These are phyloP conservation scores for Encarsia formosa DNA, from an alignment of 2,888 invertebrate species.

Conservation along the genomic window DNA sequence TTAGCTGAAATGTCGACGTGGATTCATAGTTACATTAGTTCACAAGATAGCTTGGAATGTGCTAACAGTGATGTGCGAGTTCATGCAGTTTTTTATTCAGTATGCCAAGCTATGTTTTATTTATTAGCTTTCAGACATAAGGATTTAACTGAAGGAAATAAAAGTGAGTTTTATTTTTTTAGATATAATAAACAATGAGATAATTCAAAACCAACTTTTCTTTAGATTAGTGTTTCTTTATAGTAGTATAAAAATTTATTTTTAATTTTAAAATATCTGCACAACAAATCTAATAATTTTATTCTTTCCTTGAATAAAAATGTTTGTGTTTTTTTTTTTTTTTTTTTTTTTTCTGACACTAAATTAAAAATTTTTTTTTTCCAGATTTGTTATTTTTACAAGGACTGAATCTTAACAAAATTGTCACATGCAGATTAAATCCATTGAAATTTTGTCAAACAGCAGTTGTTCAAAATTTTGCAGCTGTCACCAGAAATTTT, in stretches of 20 bases:
- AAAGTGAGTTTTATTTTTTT: constrained; percentile 59
- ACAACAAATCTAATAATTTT: constrained; percentile 11
- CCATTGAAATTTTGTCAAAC: constrained; percentile 80
- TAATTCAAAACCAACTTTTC: constrained; percentile 3
- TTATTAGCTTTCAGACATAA: constrained; percentile 85
- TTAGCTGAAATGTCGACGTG: constrained; percentile 73
- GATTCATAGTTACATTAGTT: constrained; percentile 78
- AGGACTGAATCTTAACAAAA: constrained; percentile 76
- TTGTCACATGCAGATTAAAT: constrained; percentile 83
- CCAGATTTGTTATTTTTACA: constrained; percentile 76
- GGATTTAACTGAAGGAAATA: constrained; percentile 71
- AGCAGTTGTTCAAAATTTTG: constrained; percentile 74
- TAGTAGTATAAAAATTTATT: neutral
- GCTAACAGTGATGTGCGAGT: constrained; percentile 61
- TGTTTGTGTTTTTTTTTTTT: neutral
- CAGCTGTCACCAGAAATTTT: constrained; percentile 74
- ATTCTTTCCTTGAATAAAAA: no score
- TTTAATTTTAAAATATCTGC: neutral
- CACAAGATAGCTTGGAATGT: constrained; percentile 59
- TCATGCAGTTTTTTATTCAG: constrained; percentile 85
- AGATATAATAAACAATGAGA: no score
- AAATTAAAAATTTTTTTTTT: constrained; percentile 41
- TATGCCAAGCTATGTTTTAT: constrained; percentile 91
- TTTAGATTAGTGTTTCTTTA: constrained; percentile 8
- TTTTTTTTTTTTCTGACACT: neutral